A percentile compares a stretch with the other conserved stretches of the same genome.
These are phyloP conservation scores for Drosophila quinaria DNA, from an alignment of 2,888 invertebrate species.

Conservation along the genomic window DNA sequence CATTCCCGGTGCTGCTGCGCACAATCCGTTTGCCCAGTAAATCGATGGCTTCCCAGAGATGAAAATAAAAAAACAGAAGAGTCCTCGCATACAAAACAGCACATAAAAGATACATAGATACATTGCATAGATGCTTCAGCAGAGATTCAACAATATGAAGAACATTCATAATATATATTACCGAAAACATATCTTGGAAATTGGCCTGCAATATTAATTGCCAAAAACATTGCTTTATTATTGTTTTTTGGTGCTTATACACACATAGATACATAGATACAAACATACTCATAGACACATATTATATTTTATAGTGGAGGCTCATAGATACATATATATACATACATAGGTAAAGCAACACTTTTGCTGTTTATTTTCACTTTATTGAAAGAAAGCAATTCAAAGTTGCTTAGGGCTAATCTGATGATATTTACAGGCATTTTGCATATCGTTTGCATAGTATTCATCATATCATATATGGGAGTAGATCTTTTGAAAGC, in stretches of 20 bases:
- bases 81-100: conserved; percentile 43
- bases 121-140: conserved; percentile 21
- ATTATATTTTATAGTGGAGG: conserved; percentile 20
- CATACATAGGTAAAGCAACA: conserved; percentile 28
- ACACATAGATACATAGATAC: conserved; percentile 44
- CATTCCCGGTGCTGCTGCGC: conserved; percentile 87
- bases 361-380: no score
- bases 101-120: conserved; percentile 12
- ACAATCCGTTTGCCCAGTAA: conserved; percentile 86
- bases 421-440: conserved; percentile 55
- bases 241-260: conserved; percentile 59
- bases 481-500: conserved; percentile 19
- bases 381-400: conserved; percentile 44
- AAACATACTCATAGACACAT: conserved; percentile 10
- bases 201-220: conserved; percentile 79
- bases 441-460: conserved; percentile 63
- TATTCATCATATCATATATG: conserved; percentile 43
- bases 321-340: conserved; percentile 16
- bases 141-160: conserved; percentile 32
- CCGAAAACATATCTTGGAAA: conserved; percentile 81
- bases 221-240: conserved; percentile 71
- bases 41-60: conserved; percentile 32
- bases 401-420: conserved; percentile 59
- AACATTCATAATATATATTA: conserved; percentile 57
- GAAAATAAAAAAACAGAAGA: conserved; percentile 2